Conservation (phyloP, 2,888 invertebrate species). For the Tuberolachnus salignus region DNA sequence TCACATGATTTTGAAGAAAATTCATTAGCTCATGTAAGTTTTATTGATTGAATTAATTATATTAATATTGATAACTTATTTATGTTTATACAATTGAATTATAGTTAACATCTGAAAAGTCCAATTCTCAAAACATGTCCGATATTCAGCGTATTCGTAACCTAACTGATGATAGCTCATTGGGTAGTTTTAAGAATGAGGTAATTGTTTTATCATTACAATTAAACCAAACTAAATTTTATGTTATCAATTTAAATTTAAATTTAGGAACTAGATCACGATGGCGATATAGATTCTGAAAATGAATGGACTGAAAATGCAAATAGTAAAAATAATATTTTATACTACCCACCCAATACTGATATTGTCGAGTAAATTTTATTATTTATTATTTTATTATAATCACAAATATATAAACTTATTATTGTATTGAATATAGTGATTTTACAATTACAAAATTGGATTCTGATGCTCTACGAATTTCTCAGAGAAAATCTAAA, state of each 20-base stretch:
- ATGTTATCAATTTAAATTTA: background rate
- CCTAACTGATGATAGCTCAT: conserved; percentile 73
- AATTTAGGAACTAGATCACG: conserved; percentile 70
- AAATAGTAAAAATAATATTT: conserved; percentile 67
- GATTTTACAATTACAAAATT: conserved; percentile 59
- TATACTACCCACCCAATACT: conserved; percentile 77
- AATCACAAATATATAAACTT: too few relatives aligned
- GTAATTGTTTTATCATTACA: conserved; percentile 62
- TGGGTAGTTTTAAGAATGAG: conserved; percentile 74
- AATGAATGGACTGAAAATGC: conserved; percentile 76
- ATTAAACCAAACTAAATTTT: background rate
- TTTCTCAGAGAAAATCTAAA: conserved; percentile 42
- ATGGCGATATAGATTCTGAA: conserved; percentile 84
- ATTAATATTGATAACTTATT: background rate
- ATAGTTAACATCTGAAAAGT: conserved; percentile 37
- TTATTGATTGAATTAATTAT: background rate
- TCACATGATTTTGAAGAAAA: conserved; percentile 40
- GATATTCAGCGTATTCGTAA: conserved; percentile 66
- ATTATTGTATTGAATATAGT: conserved; percentile 26
- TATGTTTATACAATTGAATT: background rate
- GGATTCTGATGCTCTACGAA: conserved; percentile 58
- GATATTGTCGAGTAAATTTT: conserved; percentile 64
- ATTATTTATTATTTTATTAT: conserved; percentile 3
- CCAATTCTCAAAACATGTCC: conserved; percentile 45
- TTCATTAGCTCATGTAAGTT: conserved; percentile 28